phyloP scores from a whole-genome alignment of 2,113 vertebrate genomes.

The Manacus vitellinus region DNA sequence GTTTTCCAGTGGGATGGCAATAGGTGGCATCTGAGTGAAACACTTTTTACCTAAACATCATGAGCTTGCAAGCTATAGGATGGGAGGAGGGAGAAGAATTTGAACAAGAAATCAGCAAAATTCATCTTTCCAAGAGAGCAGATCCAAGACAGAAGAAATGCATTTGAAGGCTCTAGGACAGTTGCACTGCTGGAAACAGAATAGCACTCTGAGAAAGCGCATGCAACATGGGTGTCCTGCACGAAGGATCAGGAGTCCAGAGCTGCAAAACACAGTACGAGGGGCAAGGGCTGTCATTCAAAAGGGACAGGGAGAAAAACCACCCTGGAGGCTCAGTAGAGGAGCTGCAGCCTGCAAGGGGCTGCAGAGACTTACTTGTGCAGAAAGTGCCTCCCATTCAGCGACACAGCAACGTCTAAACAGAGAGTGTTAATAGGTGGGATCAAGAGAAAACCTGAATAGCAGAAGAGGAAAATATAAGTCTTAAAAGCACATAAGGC shows the following conservation, averaged over 20 bases:
- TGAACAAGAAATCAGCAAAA: neutral
- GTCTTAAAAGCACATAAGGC: slow-evolving; percentile 6
- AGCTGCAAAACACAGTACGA: neutral
- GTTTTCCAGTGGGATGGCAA: neutral
- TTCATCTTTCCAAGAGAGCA: neutral
- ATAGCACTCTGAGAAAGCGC: neutral
- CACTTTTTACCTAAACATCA: neutral
- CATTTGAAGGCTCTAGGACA: neutral
- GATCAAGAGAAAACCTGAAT: neutral
- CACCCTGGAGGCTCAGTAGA: neutral
- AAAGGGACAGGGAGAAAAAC: neutral
- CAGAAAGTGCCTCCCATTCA: neutral
- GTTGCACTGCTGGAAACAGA: neutral
- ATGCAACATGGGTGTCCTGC: neutral
- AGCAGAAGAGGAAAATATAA: neutral
- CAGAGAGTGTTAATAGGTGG: neutral
- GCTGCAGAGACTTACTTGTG: neutral
- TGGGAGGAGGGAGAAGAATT: neutral
- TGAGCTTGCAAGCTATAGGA: neutral
- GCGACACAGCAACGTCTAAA: neutral
- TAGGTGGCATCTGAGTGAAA: neutral
- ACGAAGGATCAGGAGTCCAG: neutral
- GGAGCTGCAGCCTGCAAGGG: neutral
- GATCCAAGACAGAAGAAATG: neutral
- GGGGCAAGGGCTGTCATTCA: neutral